These are phyloP conservation scores for Drosophila asahinai DNA, from an alignment of 1,140 invertebrate genomes.

Conservation along the genomic window DNA sequence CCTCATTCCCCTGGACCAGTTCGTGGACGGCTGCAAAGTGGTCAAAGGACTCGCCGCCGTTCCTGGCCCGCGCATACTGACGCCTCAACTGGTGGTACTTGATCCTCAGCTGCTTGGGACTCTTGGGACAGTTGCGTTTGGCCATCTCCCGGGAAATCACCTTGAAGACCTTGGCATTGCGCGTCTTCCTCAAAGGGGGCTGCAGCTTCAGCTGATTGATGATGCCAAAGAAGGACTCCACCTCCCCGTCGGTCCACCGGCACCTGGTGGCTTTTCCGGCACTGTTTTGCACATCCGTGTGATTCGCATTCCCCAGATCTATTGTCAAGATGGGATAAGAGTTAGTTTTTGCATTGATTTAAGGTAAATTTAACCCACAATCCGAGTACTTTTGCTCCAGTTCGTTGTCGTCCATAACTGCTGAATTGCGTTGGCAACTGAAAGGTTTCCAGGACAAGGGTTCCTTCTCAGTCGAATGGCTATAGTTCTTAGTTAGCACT, in stretches of 20 bases:
- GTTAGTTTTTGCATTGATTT: background rate
- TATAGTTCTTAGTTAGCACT: background rate
- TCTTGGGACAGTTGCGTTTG: constrained; percentile 31
- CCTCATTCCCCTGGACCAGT: constrained; percentile 21
- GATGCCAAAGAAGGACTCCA: constrained; percentile 44
- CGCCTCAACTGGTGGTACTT: constrained; percentile 52
- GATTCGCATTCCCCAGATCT: constrained; percentile 15
- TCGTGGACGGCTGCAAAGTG: constrained; percentile 42
- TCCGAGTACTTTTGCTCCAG: constrained; percentile 48
- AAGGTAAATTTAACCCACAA: constrained; percentile 17
- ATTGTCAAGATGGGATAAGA: background rate
- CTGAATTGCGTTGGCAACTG: background rate
- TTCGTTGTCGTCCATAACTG: constrained; percentile 16
- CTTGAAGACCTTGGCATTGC: constrained; percentile 60
- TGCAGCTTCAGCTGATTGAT: constrained; percentile 47
- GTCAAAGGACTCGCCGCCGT: constrained; percentile 28
- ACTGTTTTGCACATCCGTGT: constrained; percentile 5
- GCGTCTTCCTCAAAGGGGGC: constrained; percentile 19
- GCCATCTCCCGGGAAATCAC: constrained; percentile 49
- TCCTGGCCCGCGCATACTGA: constrained; percentile 39
- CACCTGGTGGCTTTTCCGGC: background rate
- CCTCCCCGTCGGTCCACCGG: constrained; percentile 49
- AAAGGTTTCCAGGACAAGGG: background rate
- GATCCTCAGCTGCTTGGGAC: constrained; percentile 46
- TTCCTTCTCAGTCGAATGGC: background rate